Base-by-base conservation (phyloP, 2,888 invertebrate species). In the Euplexia lucipara region DNA sequence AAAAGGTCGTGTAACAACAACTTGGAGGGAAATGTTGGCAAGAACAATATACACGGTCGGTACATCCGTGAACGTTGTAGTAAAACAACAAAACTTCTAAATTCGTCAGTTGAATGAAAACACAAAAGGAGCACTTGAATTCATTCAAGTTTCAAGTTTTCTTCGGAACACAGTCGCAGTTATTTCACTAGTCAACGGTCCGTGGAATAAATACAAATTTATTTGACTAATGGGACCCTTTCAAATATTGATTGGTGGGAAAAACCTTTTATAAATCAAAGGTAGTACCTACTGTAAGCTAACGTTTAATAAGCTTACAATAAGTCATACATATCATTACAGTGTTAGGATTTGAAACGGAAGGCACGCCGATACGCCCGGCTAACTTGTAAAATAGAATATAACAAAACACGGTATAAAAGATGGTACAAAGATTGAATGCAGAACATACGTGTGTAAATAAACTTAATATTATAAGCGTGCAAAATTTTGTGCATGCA, bases 101-200 rank as follows among this genome's bases (percentile, higher is more conserved):
- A 34, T 51, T 47, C 6, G 1, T 35, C 3, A 18, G 18, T 14
- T 41, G 39, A 71, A 71, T 37, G 35, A 18, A 41, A 30, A 8
- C 20, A 44, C 18, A 39, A 51, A 49, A 49, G 18, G 47, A 18
- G 49, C 32, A 30, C 10, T 49, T 44, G 32, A 44, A 67, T 59
- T 45, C 3, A 39, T 65, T 45, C 22, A 34, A 53, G 32, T 39
- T 64, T 52, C 26, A 47, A 47, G 30, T 47, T 70, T 45, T 45
- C 18, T 59, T 35, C 1, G n/a, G 9, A 44, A 49, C n/a, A 37
- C 30, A 20, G 22, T n/a, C 12, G 12, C 3, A 44, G 9, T 39
- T 34, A 60, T 52, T 51, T 41, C 9, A 45, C 2, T 20, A 10
- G 16, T 45, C 12, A 69, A 20, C 26, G 10, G 22, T 34, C 7